These are phyloP conservation scores for Xyliphius kryptos DNA, from an alignment of 2,113 vertebrate species.

Conservation along the genomic window DNA sequence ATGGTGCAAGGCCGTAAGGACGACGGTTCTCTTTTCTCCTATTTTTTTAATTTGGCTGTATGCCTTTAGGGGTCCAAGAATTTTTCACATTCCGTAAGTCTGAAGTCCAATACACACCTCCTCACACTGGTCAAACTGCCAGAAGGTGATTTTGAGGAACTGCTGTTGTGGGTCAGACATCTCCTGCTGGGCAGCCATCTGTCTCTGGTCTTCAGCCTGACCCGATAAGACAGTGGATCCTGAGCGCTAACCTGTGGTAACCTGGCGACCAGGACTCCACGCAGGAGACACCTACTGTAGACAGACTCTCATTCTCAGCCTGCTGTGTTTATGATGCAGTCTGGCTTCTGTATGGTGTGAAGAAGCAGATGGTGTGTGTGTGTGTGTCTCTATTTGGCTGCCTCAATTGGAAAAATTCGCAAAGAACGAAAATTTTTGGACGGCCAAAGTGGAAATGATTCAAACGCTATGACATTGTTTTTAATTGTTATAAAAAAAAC, in stretches of 20 bases:
- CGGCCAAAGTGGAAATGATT: too few species aligned
- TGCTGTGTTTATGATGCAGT: neutral
- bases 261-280: neutral
- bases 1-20: too few species aligned
- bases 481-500: too few species aligned
- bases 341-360: conserved; percentile 2
- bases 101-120: too few species aligned
- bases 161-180: neutral
- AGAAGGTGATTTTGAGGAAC: neutral
- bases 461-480: too few species aligned
- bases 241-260: conserved; percentile 3
- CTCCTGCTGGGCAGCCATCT: conserved; percentile 21
- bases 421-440: too few species aligned
- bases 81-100: too few species aligned
- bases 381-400: neutral
- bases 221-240: neutral
- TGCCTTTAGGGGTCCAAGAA: too few species aligned
- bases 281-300: neutral
- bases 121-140: conserved; percentile 9
- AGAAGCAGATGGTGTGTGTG: conserved; percentile 7
- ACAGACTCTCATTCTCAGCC: neutral
- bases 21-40: too few species aligned
- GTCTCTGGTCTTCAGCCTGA: conserved; percentile 6
- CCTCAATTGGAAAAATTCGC: too few species aligned
- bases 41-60: too few species aligned